A percentile compares a stretch with the other conserved stretches of the same genome.
phyloP scores from a whole-genome alignment of 2,888 invertebrate genomes.

The Neria commutata region DNA sequence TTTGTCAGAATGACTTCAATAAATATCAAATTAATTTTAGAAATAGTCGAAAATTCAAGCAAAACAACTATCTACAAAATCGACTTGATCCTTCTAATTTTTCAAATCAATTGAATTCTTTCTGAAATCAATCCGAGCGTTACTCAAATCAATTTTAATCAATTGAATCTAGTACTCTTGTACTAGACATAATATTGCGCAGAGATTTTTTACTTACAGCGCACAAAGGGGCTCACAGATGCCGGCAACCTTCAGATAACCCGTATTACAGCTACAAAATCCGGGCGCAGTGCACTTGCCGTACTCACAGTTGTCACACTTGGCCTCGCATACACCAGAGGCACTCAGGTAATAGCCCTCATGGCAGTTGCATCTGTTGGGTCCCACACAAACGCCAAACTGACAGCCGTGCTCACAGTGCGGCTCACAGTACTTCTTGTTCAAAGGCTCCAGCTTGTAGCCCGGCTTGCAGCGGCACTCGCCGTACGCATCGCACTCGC shows the following conservation, averaged over 20 bases:
- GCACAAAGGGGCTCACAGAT: conserved; percentile 58
- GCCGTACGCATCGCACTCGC: conserved; percentile 51
- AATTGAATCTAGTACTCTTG: background rate
- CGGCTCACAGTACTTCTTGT: conserved; percentile 51
- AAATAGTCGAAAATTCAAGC: too few relatives aligned
- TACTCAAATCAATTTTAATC: too few relatives aligned
- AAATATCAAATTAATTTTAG: too few relatives aligned
- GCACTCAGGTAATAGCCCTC: conserved; percentile 45
- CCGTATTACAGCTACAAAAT: conserved; percentile 66
- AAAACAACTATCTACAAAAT: too few relatives aligned
- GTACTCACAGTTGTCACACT: conserved; percentile 61
- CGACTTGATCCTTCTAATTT: too few relatives aligned
- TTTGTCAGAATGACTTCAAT: too few relatives aligned
- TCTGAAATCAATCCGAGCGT: too few relatives aligned
- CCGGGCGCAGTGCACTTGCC: conserved; percentile 69
- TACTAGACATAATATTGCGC: too few relatives aligned
- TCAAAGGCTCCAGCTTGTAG: conserved; percentile 52
- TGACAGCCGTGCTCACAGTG: conserved; percentile 54
- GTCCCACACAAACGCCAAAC: conserved; percentile 49
- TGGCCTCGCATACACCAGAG: conserved; percentile 55
- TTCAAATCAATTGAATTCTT: too few relatives aligned
- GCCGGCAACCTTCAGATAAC: conserved; percentile 62
- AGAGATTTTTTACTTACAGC: conserved; percentile 39
- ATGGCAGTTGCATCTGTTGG: conserved; percentile 50
- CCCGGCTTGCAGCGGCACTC: conserved; percentile 56